A percentile compares a stretch with the other conserved stretches of the same genome.
Evolutionary conservation across 2,888 invertebrate species (phyloP).

Genomic region (Parelbella ahira): DNA sequence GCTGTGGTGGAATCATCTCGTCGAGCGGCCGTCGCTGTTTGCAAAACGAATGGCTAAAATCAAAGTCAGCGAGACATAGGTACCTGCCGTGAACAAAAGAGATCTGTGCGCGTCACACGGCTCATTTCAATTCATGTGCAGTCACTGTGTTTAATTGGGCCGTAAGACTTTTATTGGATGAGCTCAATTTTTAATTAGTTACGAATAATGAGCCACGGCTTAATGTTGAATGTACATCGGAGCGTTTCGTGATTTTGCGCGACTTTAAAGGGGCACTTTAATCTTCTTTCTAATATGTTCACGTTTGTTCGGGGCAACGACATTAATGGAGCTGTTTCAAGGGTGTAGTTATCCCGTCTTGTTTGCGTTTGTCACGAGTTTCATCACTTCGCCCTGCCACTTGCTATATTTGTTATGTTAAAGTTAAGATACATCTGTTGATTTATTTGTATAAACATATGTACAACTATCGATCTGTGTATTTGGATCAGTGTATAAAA

Average conservation of each 20-base stretch:
- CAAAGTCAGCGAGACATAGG: conserved; percentile 43
- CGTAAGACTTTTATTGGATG: conserved; percentile 40
- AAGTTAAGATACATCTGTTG: too few relatives aligned
- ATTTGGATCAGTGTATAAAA: too few relatives aligned
- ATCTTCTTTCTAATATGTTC: conserved; percentile 6
- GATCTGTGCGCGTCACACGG: conserved; percentile 43
- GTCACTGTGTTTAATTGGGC: conserved; percentile 45
- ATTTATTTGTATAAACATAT: too few relatives aligned
- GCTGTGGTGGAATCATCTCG: conserved; percentile 20
- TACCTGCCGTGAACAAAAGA: conserved; percentile 51
- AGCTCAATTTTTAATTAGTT: conserved; percentile 31
- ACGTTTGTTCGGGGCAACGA: conserved; percentile 13
- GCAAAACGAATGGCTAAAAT: conserved; percentile 41
- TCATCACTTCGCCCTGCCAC: conserved; percentile 1
- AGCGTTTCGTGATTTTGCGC: conserved; percentile 17
- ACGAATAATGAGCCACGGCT: conserved; percentile 19
- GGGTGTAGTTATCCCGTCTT: conserved; percentile 11
- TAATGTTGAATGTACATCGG: conserved; percentile 13
- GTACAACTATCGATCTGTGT: too few relatives aligned
- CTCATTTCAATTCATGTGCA: conserved; percentile 41
- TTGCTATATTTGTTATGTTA: too few relatives aligned
- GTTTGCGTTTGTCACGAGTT: background rate
- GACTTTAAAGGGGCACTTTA: conserved; percentile 8
- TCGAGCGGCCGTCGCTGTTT: conserved; percentile 31
- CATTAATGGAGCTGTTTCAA: conserved; percentile 3